Base-by-base conservation (phyloP, 1,140 invertebrate genomes). In the Magallana angulata region DNA sequence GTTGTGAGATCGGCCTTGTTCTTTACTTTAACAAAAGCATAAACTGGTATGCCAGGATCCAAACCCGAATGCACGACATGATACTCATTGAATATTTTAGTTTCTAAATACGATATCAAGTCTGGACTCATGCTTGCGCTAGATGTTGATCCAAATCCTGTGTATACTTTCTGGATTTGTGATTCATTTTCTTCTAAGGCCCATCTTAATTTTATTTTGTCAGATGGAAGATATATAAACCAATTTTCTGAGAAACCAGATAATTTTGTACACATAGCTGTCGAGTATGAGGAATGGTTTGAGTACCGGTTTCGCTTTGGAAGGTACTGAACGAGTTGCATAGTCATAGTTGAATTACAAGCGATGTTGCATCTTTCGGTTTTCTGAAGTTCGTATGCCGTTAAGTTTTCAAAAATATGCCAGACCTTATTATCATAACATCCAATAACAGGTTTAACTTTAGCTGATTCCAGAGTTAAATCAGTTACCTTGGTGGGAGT, bases 1-100 rank as follows among this genome's bases (percentile, higher is more conserved):
- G 81, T 84, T 64, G 82, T 59, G 18, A 90, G 60, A 7, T 88
- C 88, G 57, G 92, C 90, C 84, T 90, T 92, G 86, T 88, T 92
- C 6, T 85, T 64, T 14, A 82, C 80, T 57, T 84, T 87, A 8
- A 92, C 62, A 58, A 90, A 85, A 12, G 90, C 30, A 84, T 89
- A 91, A 68, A 91, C 89, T n/a, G 62, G 56, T 24, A 81, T 64
- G 1, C 88, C 89, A 6, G 84, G 57, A 64, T 85, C 89, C 56
- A 91, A 60, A 3, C 92, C 91, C 16, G 83, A 12, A 82, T 91
- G 89, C 12, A 59, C 18, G 24, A 12, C 71, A 7, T 87, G 81
- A 82, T 86, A 90, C 48, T 64, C 82, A 18, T 81, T 18, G 18
- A 88, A 85, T 6, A 82, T 59, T 56, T 88, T 30, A 57, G 86